Conservation (phyloP, 2,888 invertebrate species). For the Phanerotoma sp. region DNA sequence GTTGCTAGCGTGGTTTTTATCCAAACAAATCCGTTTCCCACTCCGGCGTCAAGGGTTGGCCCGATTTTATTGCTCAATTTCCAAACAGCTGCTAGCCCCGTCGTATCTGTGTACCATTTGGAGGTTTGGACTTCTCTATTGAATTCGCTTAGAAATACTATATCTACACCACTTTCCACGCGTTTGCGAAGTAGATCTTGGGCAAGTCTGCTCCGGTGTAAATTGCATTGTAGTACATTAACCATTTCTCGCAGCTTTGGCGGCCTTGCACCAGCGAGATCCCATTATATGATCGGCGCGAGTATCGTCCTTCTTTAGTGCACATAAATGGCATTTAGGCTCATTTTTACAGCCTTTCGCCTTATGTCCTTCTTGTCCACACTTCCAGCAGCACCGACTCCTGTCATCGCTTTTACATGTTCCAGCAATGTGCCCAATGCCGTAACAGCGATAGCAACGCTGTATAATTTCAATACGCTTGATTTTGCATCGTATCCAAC, state of each 20-base stretch:
- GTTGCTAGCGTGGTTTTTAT: background rate
- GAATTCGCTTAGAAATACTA: no score
- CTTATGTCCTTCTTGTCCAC: background rate
- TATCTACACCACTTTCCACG: no score
- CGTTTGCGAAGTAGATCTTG: no score
- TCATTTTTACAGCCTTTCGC: background rate
- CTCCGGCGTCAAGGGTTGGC: background rate
- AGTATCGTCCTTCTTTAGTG: background rate
- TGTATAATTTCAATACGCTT: background rate
- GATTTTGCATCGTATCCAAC: background rate
- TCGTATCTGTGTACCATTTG: slow-evolving; percentile 1
- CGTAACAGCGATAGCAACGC: background rate
- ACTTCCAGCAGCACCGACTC: background rate
- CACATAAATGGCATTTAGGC: background rate
- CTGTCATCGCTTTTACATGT: background rate
- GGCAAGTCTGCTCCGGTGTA: background rate
- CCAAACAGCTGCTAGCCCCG: background rate
- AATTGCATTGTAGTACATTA: background rate
- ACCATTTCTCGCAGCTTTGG: background rate
- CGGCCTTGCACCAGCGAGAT: background rate
- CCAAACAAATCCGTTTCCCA: background rate
- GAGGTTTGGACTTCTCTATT: no score
- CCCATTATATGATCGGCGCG: background rate
- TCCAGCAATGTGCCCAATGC: background rate
- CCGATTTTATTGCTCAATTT: background rate